Base-by-base conservation (phyloP, 1,140 invertebrate species). In the Euura saliciscinereae region DNA sequence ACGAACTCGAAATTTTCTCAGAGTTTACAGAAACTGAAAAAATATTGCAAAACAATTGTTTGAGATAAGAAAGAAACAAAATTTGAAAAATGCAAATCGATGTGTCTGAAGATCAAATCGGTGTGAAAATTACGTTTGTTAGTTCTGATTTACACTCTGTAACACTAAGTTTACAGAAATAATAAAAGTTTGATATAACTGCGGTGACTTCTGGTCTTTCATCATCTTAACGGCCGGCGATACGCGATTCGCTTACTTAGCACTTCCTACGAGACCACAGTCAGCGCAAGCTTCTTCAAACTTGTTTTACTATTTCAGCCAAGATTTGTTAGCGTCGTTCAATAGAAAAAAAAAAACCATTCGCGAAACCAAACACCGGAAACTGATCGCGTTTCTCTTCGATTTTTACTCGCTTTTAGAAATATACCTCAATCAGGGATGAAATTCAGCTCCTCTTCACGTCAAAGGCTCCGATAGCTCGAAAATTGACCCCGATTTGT, bases 231-330 rank as follows among this genome's bases (percentile, higher is more conserved):
- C 51, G 51, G 51, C 13, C 51, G 51, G 5, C 13, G 51, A 59
- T 59, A 59, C 51, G 8, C 51, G 51, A 59, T 59, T 59, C 51
- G 51, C 51, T 59, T 59, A 59, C 51, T 59, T 59, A 59, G 51
- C 51, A 59, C 51, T 59, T 59, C 51, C 51, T 59, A 59, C 51
- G 51, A 59, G 51, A 59, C 28, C 28, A 28, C 28, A 28, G 28
- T 28, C 28, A 28, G 28, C 28, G 28, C 8, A 4, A 59, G 13
- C 51, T n/a, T 11, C 51, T n/a, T 3, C 28, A 59, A 59, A 59
- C 51, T 59, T 59, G 51, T 59, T 59, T 59, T n/a, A 59, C 8
- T 59, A 59, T 59, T 59, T 59, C 51, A 59, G 51, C 51, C 3
- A n/a, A 59, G 51, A 59, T 59, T 59, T 59, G 51, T 59, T 59